phyloP scores from a whole-genome alignment of 2,888 invertebrate species.

The Tenthredo notha region DNA sequence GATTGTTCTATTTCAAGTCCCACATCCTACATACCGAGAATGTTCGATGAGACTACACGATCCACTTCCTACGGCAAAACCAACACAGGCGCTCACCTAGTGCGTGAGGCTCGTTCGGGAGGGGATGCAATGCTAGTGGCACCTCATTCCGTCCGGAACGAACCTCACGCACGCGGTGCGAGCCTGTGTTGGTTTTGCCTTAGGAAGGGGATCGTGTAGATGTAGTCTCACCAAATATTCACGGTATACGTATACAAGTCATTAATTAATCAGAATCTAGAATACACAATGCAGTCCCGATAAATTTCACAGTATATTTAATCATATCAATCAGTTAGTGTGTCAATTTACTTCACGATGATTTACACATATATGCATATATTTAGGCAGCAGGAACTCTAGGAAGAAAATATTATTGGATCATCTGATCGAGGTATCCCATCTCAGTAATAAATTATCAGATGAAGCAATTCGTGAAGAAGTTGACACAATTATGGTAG shows the following conservation, averaged over 20 bases:
- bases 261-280: neutral
- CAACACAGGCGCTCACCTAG: no score
- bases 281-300: neutral
- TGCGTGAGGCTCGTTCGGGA: no score
- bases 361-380: neutral
- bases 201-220: no score
- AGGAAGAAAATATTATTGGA: slow-evolving; percentile 77
- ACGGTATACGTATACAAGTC: neutral
- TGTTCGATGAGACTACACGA: no score
- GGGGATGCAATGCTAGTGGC: no score
- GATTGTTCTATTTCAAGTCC: neutral
- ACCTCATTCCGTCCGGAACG: no score
- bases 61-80: no score
- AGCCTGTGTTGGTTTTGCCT: no score
- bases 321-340: no score
- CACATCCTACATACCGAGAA: neutral
- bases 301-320: neutral
- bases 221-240: no score
- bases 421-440: slow-evolving; percentile 78
- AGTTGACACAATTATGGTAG: neutral
- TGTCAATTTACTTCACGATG: neutral
- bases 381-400: neutral
- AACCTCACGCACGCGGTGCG: no score
- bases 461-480: slow-evolving; percentile 63
- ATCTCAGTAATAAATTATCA: slow-evolving; percentile 78